Percentiles rank a stretch among this genome's conserved stretches.
Conservation (phyloP, 2,797 vertebrate genomes). For the Spheniscus humboldti region DNA sequence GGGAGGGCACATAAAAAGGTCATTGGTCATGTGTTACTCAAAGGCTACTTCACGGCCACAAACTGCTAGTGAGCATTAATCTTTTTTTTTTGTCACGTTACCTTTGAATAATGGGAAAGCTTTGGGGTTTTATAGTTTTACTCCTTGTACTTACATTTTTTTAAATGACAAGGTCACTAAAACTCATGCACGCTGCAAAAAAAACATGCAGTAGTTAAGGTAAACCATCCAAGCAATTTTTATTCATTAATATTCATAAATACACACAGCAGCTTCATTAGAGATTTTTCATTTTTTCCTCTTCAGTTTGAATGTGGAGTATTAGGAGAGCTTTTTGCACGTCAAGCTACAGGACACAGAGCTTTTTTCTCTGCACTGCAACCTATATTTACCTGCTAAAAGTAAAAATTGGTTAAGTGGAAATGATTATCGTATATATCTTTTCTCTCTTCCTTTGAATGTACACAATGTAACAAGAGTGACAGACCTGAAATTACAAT, state of each 20-base stretch:
- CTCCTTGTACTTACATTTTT: constrained; percentile 77
- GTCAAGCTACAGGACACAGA: constrained; percentile 86
- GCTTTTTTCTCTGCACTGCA: constrained; percentile 82
- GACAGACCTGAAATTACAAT: constrained; percentile 97
- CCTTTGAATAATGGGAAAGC: constrained; percentile 85
- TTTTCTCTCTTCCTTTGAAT: constrained; percentile 85
- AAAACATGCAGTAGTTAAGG: constrained; percentile 99
- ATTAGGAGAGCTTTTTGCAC: constrained; percentile 89
- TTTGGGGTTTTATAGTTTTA: constrained; percentile 82
- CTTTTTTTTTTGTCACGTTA: constrained; percentile 61
- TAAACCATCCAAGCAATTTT: constrained; percentile 99
- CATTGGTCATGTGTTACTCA: constrained; percentile 71
- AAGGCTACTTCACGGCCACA: constrained; percentile 70
- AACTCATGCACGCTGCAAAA: constrained; percentile 96
- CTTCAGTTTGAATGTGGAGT: constrained; percentile 91
- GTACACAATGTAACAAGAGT: constrained; percentile 97
- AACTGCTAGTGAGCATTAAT: constrained; percentile 47
- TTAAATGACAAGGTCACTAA: constrained; percentile 87
- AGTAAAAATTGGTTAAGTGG: constrained; percentile 93
- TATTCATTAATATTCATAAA: constrained; percentile 99
- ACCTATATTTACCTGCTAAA: constrained; percentile 91
- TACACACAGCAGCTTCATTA: constrained; percentile 99
- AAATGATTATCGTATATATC: constrained; percentile 94
- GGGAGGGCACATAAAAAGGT: constrained; percentile 60
- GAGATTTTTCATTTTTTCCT: constrained; percentile 84